Conservation (phyloP, 1,140 invertebrate genomes). For the Drosophila paulistorum region DNA sequence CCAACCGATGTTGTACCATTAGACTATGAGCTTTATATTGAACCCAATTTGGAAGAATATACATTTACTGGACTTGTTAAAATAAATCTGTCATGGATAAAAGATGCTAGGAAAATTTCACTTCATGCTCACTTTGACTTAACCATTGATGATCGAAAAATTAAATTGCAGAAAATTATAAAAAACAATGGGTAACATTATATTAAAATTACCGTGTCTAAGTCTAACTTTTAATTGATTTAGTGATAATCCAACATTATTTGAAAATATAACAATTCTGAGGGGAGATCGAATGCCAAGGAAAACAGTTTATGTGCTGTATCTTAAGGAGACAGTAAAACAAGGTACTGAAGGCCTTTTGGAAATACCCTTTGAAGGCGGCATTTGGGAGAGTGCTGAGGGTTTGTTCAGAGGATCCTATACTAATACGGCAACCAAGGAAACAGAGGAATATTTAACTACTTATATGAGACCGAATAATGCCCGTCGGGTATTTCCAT, state of each 20-base stretch:
- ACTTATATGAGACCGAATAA: constrained; percentile 92
- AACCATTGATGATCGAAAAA: constrained; percentile 83
- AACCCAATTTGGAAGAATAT: constrained; percentile 85
- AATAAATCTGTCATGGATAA: constrained; percentile 86
- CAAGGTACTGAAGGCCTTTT: constrained; percentile 84
- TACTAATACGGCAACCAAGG: constrained; percentile 83
- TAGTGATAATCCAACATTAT: not conserved
- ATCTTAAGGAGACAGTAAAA: constrained; percentile 84
- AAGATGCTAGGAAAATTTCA: constrained; percentile 85
- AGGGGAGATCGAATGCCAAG: constrained; percentile 83
- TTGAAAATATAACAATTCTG: constrained; percentile 36
- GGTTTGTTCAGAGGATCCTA: constrained; percentile 87
- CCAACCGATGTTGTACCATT: constrained; percentile 85
- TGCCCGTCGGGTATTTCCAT: constrained; percentile 94
- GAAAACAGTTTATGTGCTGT: constrained; percentile 84
- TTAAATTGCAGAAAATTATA: constrained; percentile 47
- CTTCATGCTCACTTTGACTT: constrained; percentile 87
- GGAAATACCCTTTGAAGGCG: constrained; percentile 85
- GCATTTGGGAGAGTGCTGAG: constrained; percentile 84
- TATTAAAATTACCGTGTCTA: no score
- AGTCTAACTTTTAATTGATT: not conserved
- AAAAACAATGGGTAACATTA: constrained; percentile 74
- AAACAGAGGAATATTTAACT: constrained; percentile 86
- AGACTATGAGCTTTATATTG: constrained; percentile 86
- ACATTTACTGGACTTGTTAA: constrained; percentile 86